Evolutionary conservation across 2,888 invertebrate species (phyloP).

Genomic region (Palloptera scutellata): DNA sequence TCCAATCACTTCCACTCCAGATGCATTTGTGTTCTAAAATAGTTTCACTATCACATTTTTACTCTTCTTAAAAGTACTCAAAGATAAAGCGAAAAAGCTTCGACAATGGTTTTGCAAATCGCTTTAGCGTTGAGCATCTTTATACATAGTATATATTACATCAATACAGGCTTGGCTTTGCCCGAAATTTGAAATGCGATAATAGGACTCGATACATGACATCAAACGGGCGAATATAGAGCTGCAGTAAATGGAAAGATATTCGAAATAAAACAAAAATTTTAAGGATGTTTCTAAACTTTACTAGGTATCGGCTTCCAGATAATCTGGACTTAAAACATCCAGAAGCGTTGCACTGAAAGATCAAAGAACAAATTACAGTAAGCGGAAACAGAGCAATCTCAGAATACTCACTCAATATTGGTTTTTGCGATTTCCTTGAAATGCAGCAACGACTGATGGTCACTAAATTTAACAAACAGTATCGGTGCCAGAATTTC

Average conservation of each 20-base stretch:
- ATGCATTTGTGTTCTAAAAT: slow-evolving; percentile 24
- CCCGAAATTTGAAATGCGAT: slow-evolving; percentile 69
- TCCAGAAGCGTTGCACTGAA: slow-evolving; percentile 72
- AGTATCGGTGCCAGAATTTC: slow-evolving; percentile 83
- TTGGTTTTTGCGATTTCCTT: slow-evolving; percentile 64
- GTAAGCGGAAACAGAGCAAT: background rate
- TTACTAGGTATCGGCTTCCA: slow-evolving; percentile 85
- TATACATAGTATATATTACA: slow-evolving; percentile 29
- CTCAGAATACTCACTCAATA: slow-evolving; percentile 53
- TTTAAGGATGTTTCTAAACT: slow-evolving; percentile 46
- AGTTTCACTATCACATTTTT: too few species aligned
- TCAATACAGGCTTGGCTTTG: slow-evolving; percentile 65
- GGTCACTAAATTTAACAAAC: slow-evolving; percentile 79
- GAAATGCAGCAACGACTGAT: slow-evolving; percentile 72
- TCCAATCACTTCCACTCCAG: slow-evolving; percentile 69
- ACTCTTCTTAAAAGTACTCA: too few species aligned
- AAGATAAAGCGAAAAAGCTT: too few species aligned
- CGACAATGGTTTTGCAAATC: too few species aligned
- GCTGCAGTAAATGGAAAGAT: slow-evolving; percentile 58
- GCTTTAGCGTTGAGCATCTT: background rate
- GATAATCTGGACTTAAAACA: slow-evolving; percentile 72
- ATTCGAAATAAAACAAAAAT: slow-evolving; percentile 42
- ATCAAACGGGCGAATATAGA: slow-evolving; percentile 72
- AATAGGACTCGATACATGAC: slow-evolving; percentile 72
- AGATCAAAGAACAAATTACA: slow-evolving; percentile 35